phyloP scores from a whole-genome alignment of 2,888 invertebrate species.

The Pseudanteris insignis region DNA sequence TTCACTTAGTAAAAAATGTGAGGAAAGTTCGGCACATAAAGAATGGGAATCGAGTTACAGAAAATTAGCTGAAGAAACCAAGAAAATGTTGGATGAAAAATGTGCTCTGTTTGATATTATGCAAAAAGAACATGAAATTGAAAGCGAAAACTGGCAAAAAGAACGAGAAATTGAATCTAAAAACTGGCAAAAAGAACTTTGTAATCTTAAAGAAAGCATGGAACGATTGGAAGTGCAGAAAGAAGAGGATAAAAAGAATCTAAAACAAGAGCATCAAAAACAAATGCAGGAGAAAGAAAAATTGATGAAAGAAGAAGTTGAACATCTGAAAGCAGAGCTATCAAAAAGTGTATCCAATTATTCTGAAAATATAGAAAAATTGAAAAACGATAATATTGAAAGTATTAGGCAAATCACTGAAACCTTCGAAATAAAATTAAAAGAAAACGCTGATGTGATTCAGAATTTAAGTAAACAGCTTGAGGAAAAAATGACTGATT shows the following conservation, averaged over 20 bases:
- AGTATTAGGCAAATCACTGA: slow-evolving; percentile 52
- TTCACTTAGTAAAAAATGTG: slow-evolving; percentile 53
- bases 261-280: slow-evolving; percentile 68
- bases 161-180: slow-evolving; percentile 54
- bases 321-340: slow-evolving; percentile 50
- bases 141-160: slow-evolving; percentile 50
- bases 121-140: slow-evolving; percentile 57
- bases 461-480: slow-evolving; percentile 68
- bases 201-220: slow-evolving; percentile 52
- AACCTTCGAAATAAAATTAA: slow-evolving; percentile 67
- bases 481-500: slow-evolving; percentile 68
- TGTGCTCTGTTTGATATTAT: slow-evolving; percentile 60
- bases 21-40: slow-evolving; percentile 49
- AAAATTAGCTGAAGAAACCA: slow-evolving; percentile 61
- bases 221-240: slow-evolving; percentile 66
- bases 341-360: slow-evolving; percentile 48
- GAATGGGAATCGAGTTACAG: slow-evolving; percentile 55
- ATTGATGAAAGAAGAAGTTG: slow-evolving; percentile 49
- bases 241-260: slow-evolving; percentile 65
- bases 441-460: slow-evolving; percentile 68
- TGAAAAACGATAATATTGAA: slow-evolving; percentile 50
- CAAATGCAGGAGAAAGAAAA: slow-evolving; percentile 70
- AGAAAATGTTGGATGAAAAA: slow-evolving; percentile 60
- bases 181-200: slow-evolving; percentile 55
- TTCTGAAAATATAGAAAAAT: slow-evolving; percentile 47